Evolutionary conservation across 1,140 invertebrate species (phyloP).

Genomic region (Anastatus disparis): DNA sequence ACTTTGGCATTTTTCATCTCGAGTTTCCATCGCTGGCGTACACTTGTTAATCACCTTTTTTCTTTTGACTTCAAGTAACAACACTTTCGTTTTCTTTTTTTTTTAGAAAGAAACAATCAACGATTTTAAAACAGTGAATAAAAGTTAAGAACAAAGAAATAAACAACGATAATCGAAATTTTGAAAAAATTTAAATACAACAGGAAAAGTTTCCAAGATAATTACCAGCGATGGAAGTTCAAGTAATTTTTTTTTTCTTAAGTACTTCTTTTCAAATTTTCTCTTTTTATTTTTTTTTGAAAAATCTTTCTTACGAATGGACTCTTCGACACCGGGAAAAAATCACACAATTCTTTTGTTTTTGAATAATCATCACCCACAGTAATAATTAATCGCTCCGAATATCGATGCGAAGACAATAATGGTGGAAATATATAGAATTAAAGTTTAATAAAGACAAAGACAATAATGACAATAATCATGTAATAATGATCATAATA

Average conservation of each 20-base stretch:
- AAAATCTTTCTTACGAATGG: constrained; percentile 13
- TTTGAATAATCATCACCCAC: no score
- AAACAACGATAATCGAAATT: background rate
- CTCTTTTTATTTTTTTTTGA: no score
- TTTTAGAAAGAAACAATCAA: constrained; percentile 12
- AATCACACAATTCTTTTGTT: no score
- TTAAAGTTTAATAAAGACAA: constrained; percentile 42
- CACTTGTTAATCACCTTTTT: no score
- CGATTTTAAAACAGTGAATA: background rate
- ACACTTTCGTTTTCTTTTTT: no score
- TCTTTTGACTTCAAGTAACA: background rate
- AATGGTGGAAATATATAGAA: constrained; percentile 53
- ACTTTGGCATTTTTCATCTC: constrained; percentile 64
- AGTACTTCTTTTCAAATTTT: constrained; percentile 25
- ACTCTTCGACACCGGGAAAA: constrained; percentile 20
- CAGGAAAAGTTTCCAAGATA: no score
- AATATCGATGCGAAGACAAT: constrained; percentile 48
- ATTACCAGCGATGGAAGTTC: constrained; percentile 17
- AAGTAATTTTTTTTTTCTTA: constrained; percentile 14
- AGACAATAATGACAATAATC: constrained; percentile 39
- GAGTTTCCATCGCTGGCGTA: constrained; percentile 11
- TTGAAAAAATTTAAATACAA: no score
- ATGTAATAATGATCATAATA: constrained; percentile 53
- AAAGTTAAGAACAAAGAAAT: background rate
- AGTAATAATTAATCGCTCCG: background rate